Evolutionary conservation across 2,113 vertebrate species (phyloP), one percentile per base, ranked within the genome.

Genomic region (Lichenostomus cassidix): DNA sequence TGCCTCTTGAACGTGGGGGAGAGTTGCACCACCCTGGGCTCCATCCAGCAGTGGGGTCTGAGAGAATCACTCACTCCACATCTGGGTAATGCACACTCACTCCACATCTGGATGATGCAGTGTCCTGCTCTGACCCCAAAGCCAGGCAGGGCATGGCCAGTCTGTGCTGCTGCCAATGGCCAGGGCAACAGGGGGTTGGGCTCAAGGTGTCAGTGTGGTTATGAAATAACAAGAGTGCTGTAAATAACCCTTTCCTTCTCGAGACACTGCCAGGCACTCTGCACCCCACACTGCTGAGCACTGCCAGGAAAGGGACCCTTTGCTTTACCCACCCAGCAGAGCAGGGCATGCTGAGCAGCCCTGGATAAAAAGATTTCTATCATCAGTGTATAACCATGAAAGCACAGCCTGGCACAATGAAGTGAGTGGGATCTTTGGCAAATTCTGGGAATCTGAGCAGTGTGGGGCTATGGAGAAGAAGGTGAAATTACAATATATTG

Each of bases 21-120:
- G 37, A 16, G 53, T 2, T 20, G 29, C 37, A 33, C 1, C 27
- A 17, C 2, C 21, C 20, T 19, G 22, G 44, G 63, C 39, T 76
- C 15, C 3, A 42, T 12, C 41, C 16, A 37, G 58, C 53, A 49
- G 64, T 2, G n/a, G 39, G 31, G 15, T n/a, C 15, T 8, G 44
- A 41, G 42, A 12, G 82, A 22, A 10, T 23, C 35, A 0, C 5
- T 23, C 12, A 17, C 44, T 17, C 44, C 44, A 44, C 44, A 44
- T 44, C 44, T 44, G 44, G 44, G 8, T 44, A 44, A 18, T 44
- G 44, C 44, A 17, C 44, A 17, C 16, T 18, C 44, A 18, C 44
- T 8, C 17, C 53, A 42, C 5, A 14, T 1, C 1, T 13, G n/a
- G 37, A 0, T 4, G 25, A 4, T 0, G 33, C 3, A 58, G 53